Conservation (phyloP, 2,797 vertebrate species). For the Schizothorax lantsangensis region DNA sequence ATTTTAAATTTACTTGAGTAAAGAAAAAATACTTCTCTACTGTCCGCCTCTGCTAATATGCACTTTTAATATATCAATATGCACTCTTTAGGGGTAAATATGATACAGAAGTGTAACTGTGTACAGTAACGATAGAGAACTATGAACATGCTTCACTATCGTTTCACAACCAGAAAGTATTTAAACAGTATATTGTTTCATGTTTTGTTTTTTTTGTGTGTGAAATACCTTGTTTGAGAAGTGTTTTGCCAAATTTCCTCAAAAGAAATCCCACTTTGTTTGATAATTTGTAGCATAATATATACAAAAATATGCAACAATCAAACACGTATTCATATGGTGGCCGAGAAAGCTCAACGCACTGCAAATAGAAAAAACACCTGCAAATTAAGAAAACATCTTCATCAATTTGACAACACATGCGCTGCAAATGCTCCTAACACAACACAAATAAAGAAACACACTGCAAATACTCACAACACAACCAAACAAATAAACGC, state of each 20-base stretch:
- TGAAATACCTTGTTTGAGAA: background rate
- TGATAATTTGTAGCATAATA: background rate
- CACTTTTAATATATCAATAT: background rate
- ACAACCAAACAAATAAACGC: no score
- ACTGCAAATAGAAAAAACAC: no score
- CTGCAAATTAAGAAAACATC: no score
- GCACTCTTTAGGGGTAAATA: background rate
- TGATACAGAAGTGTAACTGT: background rate
- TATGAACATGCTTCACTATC: background rate
- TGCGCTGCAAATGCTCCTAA: no score
- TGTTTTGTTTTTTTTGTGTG: background rate
- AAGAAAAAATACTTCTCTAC: no score
- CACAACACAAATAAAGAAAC: no score
- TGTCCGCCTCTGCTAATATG: background rate
- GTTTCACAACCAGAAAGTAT: background rate
- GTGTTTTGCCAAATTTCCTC: background rate
- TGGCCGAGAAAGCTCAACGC: no score
- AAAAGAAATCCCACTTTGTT: background rate
- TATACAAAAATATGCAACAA: background rate
- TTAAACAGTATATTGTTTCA: background rate
- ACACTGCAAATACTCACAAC: no score
- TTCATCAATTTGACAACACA: no score
- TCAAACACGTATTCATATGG: background rate
- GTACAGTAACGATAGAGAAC: background rate
- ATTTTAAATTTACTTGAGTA: no score